Conservation (phyloP, 1,140 invertebrate genomes). For the Diabrotica virgifera region DNA sequence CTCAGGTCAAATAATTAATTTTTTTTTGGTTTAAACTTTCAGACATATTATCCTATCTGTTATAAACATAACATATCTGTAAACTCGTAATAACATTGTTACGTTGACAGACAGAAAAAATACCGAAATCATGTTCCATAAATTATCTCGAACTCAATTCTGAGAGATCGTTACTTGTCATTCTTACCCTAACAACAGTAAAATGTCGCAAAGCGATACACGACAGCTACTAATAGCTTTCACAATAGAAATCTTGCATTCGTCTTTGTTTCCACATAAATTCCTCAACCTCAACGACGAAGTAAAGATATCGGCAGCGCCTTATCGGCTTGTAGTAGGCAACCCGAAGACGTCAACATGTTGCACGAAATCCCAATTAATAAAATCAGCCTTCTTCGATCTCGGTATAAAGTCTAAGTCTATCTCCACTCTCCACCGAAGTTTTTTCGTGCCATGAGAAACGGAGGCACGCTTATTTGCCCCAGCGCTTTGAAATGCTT, state of each 20-base stretch:
- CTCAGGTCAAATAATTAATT: too few relatives aligned
- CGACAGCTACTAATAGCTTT: background rate
- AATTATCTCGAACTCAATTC: too few relatives aligned
- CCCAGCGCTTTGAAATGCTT: conserved; percentile 8
- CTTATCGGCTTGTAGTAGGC: background rate
- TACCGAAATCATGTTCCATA: too few relatives aligned
- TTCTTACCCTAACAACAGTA: too few relatives aligned
- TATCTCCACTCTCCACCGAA: background rate
- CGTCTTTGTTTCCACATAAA: background rate
- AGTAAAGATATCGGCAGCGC: background rate
- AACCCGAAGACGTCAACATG: conserved; percentile 7
- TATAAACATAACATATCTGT: too few relatives aligned
- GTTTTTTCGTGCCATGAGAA: background rate
- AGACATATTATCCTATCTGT: too few relatives aligned
- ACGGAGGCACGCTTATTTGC: background rate
- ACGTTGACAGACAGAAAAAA: too few relatives aligned
- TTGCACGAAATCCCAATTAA: conserved; percentile 16
- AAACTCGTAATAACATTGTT: too few relatives aligned
- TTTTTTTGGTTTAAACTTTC: too few relatives aligned
- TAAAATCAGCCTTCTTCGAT: conserved; percentile 15
- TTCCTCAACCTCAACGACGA: background rate
- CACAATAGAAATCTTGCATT: background rate
- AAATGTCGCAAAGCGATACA: background rate
- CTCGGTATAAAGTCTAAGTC: conserved; percentile 3
- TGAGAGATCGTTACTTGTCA: too few relatives aligned